phyloP scores from a whole-genome alignment of 2,113 vertebrate genomes.

The Thermophis baileyi region DNA sequence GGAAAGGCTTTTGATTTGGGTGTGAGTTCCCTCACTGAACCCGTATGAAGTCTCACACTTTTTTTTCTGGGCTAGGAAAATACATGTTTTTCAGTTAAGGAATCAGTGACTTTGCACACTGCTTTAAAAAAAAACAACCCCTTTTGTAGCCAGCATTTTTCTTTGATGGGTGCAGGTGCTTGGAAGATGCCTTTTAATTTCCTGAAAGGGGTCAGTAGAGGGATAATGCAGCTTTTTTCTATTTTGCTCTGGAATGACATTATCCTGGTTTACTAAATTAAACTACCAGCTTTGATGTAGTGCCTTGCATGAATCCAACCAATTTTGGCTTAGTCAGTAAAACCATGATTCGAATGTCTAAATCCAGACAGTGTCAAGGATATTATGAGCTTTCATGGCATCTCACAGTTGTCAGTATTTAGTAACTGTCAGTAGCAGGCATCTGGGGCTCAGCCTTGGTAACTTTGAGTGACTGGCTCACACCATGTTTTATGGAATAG shows the following conservation, averaged over 20 bases:
- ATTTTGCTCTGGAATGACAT: background rate
- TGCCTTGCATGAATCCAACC: background rate
- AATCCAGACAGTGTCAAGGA: background rate
- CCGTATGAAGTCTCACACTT: background rate
- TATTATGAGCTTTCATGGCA: background rate
- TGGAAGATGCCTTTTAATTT: background rate
- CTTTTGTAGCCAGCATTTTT: background rate
- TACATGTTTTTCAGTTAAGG: background rate
- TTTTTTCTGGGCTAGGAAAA: background rate
- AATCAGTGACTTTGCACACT: background rate
- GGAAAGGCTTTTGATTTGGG: background rate
- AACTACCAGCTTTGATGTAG: background rate
- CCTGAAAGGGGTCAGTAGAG: background rate
- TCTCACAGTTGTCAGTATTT: background rate
- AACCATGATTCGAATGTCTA: background rate
- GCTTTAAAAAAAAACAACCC: background rate
- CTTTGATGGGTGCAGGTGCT: background rate
- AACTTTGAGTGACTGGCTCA: background rate
- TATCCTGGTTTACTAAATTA: background rate
- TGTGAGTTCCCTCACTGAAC: background rate
- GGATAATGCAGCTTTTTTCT: background rate
- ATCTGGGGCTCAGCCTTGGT: background rate
- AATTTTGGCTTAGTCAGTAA: background rate
- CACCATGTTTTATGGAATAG: background rate
- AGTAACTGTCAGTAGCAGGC: background rate